These are phyloP conservation scores for Umimayanthus kanabou DNA, from an alignment of 92 coral and sea anemone species.

Conservation along the genomic window DNA sequence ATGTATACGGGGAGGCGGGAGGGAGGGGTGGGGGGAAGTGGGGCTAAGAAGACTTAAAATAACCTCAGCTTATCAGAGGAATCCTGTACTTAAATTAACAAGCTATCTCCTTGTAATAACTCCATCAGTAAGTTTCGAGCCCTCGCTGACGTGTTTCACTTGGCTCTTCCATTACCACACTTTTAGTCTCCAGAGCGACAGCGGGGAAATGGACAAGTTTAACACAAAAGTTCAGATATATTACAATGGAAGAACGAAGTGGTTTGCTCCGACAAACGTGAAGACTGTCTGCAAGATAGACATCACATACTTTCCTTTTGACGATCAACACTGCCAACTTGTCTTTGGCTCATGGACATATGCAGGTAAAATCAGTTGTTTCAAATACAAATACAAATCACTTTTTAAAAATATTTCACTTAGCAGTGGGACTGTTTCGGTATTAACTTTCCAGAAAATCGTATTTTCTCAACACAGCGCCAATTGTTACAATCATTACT, in stretches of 20 bases:
- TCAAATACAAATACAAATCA: too few species aligned
- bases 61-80: too few species aligned
- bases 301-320: conserved; percentile 93
- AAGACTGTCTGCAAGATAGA: conserved; percentile 90
- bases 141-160: neutral
- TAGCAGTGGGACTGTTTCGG: too few species aligned
- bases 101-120: neutral
- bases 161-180: neutral
- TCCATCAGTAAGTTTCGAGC: neutral
- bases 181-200: conserved; percentile 81
- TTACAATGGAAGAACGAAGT: conserved; percentile 72
- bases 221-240: conserved; percentile 76
- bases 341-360: conserved; percentile 98
- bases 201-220: conserved; percentile 98
- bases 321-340: conserved; percentile 80
- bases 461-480: too few species aligned
- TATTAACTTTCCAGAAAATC: too few species aligned
- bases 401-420: too few species aligned
- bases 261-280: conserved; percentile 96
- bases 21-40: too few species aligned
- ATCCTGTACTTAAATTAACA: neutral
- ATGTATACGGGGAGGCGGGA: too few species aligned
- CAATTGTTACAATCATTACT: too few species aligned
- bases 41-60: too few species aligned
- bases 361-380: conserved; percentile 22